Evolutionary conservation across 1,140 invertebrate species (phyloP), one percentile per base, ranked within the genome.

Genomic region (Orchestia grillus): DNA sequence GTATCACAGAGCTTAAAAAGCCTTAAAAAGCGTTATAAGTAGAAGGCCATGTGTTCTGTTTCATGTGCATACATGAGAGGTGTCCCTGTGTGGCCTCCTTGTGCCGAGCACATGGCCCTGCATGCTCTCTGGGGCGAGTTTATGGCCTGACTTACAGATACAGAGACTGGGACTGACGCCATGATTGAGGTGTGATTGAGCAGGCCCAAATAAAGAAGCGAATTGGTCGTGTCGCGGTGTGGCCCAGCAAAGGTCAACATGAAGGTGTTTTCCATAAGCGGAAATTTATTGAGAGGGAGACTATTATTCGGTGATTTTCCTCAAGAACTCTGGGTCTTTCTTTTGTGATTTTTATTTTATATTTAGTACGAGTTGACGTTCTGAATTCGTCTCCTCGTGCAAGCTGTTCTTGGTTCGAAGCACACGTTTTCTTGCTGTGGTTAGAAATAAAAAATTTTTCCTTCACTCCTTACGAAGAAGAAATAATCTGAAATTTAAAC

Each of bases 11-110:
- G 62, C 28, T 77, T 77, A 77, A 90, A 90, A 42, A 90, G 88
- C 41, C n/a, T 43, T 90, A 90, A 90, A 90, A 42, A 42, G 88
- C 28, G 41, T 41, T 41, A 90, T 90, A 42, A 90, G 43, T 90
- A 94, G 43, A 94, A 11, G 43, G 92, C 92, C 92, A 94, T 94
- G 92, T 94, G 92, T 45, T 94, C 40, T n/a, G 44, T 45, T 47
- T 94, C 92, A 45, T 94, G 43, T 45, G 92, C 40, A 44, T 44
- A 45, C 92, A 94, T 94, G 92, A 94, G 92, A 94, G 92, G 92
- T 47, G 92, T 94, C 92, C 40, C 92, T 94, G 92, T 94, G 88
- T 45, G 92, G 43, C 41, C 43, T 44, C 43, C 41, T 94, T 94
- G 92, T 45, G 44, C 44, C 11, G 11, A 3, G 43, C 41, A 94